Percentiles rank a stretch among this genome's conserved stretches.
phyloP scores from a whole-genome alignment of 2,888 invertebrate species.

The Polietes domitor region DNA sequence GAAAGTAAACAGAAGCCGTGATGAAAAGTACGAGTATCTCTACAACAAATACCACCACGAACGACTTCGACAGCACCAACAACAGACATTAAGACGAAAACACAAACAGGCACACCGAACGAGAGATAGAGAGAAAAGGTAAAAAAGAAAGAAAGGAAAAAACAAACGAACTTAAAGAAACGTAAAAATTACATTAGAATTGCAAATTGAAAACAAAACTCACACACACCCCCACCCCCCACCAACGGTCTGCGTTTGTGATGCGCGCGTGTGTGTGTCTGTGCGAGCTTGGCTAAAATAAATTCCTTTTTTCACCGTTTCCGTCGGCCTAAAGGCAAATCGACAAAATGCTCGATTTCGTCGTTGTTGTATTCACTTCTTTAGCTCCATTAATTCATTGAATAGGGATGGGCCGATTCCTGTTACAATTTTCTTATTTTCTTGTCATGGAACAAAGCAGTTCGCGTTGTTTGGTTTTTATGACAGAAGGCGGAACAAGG shows the following conservation, averaged over 20 bases:
- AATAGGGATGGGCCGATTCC: conserved; percentile 2
- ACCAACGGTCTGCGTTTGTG: neutral
- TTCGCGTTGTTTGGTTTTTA: conserved; percentile 38
- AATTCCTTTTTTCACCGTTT: conserved; percentile 20
- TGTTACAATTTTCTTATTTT: conserved; percentile 26
- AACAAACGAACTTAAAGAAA: conserved; percentile 48
- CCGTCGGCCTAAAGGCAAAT: conserved; percentile 30
- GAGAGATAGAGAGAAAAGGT: neutral
- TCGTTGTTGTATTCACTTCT: conserved; percentile 59
- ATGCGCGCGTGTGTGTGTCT: conserved; percentile 15
- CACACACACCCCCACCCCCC: neutral
- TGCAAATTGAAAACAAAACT: conserved; percentile 73
- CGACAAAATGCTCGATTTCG: conserved; percentile 37
- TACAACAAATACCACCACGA: conserved; percentile 11
- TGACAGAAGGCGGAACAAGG: neutral
- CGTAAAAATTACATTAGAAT: conserved; percentile 78
- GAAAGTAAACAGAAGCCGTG: conserved; percentile 44
- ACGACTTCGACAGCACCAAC: conserved; percentile 25
- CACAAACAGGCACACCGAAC: neutral
- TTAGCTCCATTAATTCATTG: conserved; percentile 57
- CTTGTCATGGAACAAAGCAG: neutral
- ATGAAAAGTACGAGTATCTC: conserved; percentile 33
- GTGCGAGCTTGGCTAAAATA: conserved; percentile 25
- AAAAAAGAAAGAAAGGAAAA: neutral
- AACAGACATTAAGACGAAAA: neutral